These are phyloP conservation scores for Ciconia nigra DNA, from an alignment of 2,797 vertebrate genomes.

Conservation along the genomic window DNA sequence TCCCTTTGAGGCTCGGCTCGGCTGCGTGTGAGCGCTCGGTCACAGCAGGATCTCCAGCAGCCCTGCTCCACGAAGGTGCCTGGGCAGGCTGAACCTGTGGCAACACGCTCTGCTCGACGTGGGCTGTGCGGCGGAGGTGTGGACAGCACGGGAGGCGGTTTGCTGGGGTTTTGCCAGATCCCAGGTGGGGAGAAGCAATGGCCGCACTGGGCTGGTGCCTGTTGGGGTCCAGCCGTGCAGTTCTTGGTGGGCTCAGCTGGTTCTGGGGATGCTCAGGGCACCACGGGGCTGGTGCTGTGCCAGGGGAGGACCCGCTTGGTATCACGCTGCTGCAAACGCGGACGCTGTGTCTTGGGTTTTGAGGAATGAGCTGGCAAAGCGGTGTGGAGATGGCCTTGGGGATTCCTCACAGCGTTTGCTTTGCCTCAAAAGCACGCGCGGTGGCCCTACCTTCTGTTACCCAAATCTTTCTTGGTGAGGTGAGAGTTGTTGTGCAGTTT, in stretches of 20 bases:
- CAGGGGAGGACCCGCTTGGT: rapidly evolving
- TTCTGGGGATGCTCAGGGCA: not conserved
- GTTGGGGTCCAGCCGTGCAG: rapidly evolving
- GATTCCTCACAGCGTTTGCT: rapidly evolving
- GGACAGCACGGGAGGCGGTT: not conserved
- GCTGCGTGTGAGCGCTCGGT: rapidly evolving
- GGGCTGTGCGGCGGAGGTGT: not conserved
- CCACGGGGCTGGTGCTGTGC: rapidly evolving
- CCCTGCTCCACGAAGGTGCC: not conserved
- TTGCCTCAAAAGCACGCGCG: not conserved
- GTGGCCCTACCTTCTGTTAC: not conserved
- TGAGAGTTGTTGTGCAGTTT: slow-evolving; percentile 64
- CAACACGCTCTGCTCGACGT: not conserved
- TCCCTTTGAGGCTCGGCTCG: not conserved
- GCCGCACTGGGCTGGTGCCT: not conserved
- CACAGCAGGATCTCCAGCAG: not conserved
- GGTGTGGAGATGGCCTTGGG: not conserved
- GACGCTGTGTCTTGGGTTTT: rapidly evolving
- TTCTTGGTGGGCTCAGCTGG: rapidly evolving
- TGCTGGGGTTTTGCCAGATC: not conserved
- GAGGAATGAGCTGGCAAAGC: not conserved
- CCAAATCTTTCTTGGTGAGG: not conserved
- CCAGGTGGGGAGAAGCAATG: rapidly evolving
- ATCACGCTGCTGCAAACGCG: rapidly evolving
- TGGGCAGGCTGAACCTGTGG: not conserved